Conservation (phyloP, 2,797 vertebrate genomes). For the Masticophis lateralis region DNA sequence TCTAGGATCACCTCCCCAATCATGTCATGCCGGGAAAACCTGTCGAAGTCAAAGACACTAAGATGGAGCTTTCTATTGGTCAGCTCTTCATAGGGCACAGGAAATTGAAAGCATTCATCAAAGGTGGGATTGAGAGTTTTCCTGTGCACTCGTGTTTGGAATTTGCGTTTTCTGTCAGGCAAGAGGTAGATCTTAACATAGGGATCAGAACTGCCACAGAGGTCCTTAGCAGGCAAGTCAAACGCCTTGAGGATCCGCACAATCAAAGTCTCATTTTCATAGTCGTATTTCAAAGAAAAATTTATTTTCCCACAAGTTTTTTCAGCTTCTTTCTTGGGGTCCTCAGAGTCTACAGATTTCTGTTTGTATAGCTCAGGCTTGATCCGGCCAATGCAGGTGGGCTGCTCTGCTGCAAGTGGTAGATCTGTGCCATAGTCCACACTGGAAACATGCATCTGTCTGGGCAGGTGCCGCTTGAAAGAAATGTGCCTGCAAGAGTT, state of each 20-base stretch:
- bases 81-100: slow-evolving; percentile 92
- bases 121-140: slow-evolving; percentile 97
- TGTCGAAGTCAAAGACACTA: slow-evolving; percentile 96
- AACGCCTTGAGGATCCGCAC: slow-evolving; percentile 91
- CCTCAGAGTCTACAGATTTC: slow-evolving; percentile 84
- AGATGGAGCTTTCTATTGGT: slow-evolving; percentile 89
- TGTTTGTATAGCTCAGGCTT: slow-evolving; percentile 96
- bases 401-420: slow-evolving; percentile 81
- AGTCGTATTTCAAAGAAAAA: slow-evolving; percentile 94
- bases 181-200: slow-evolving; percentile 98
- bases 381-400: slow-evolving; percentile 93
- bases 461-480: slow-evolving; percentile 92
- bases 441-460: slow-evolving; percentile 95
- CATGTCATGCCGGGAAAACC: slow-evolving; percentile 97
- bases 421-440: slow-evolving; percentile 88
- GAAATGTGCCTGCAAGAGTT: slow-evolving; percentile 85
- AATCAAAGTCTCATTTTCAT: slow-evolving; percentile 87
- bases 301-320: slow-evolving; percentile 95
- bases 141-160: slow-evolving; percentile 96
- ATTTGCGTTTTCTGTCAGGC: slow-evolving; percentile 94
- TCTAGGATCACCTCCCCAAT: slow-evolving; percentile 96
- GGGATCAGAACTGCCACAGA: slow-evolving; percentile 95
- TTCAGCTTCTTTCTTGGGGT: slow-evolving; percentile 81
- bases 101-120: slow-evolving; percentile 92
- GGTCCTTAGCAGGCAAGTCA: slow-evolving; percentile 94